Evolutionary conservation across 2,797 vertebrate species (phyloP).

Genomic region (Muraenolepis orangiensis): DNA sequence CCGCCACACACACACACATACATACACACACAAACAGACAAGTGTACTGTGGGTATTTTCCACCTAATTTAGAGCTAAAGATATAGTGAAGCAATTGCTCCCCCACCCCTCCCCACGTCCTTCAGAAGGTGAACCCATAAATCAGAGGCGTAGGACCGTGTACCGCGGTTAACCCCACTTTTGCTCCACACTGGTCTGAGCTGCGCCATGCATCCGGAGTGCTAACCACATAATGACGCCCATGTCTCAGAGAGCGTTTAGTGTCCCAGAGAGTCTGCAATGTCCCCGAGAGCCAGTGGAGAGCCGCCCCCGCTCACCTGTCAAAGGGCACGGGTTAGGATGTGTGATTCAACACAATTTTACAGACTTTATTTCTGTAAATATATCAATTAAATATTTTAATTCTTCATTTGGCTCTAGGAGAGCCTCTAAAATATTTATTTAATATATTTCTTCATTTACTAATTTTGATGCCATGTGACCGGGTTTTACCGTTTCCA

Average conservation of each 20-base stretch:
- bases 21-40: not conserved
- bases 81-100: conserved; percentile 20
- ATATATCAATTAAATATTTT: no score
- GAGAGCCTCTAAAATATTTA: no score
- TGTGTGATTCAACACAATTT: not conserved
- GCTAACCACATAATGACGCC: not conserved
- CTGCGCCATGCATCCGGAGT: not conserved
- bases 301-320: not conserved
- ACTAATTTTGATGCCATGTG: not conserved
- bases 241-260: not conserved
- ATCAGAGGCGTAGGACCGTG: conserved; percentile 20
- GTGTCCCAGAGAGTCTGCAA: no score
- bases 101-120: conserved; percentile 1
- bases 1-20: not conserved
- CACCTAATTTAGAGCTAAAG: conserved; percentile 28
- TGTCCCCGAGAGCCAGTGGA: no score
- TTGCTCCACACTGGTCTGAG: not conserved
- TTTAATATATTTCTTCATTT: not conserved
- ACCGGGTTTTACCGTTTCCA: not conserved
- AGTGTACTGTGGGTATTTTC: not conserved
- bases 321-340: not conserved
- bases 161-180: conserved; percentile 14
- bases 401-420: no score
- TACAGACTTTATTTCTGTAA: not conserved
- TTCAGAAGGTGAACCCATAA: conserved; percentile 13